Conservation (phyloP, 2,797 vertebrate species). For the Chiroxiphia lanceolata region DNA sequence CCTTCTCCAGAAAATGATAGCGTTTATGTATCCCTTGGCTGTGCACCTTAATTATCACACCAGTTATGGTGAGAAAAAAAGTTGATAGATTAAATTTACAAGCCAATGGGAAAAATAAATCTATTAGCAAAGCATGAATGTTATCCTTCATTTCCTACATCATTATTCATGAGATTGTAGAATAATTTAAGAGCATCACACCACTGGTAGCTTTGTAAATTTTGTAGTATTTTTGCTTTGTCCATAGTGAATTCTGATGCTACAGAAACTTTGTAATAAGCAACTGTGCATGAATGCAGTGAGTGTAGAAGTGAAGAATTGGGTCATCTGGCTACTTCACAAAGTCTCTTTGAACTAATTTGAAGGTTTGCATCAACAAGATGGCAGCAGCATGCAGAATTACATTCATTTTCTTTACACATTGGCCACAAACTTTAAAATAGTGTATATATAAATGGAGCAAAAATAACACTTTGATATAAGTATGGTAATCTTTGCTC, state of each 20-base stretch:
- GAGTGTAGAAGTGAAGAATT: neutral
- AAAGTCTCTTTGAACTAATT: neutral
- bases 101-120: neutral
- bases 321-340: neutral
- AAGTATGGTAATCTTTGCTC: neutral
- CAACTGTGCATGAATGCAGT: neutral
- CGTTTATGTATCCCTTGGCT: neutral
- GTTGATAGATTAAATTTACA: neutral
- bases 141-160: neutral
- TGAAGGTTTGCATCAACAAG: neutral
- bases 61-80: neutral
- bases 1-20: neutral
- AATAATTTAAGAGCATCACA: neutral
- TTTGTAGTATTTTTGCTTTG: neutral
- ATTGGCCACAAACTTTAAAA: neutral
- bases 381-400: neutral
- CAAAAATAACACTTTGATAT: neutral
- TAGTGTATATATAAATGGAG: neutral
- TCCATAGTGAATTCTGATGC: neutral
- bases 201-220: neutral
- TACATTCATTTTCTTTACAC: neutral
- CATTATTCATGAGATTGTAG: neutral
- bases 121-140: neutral
- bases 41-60: neutral
- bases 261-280: neutral